A percentile compares a stretch with the other conserved stretches of the same genome.
Conservation (phyloP, 2,888 invertebrate genomes). For the Lepeophtheirus nordmannii region DNA sequence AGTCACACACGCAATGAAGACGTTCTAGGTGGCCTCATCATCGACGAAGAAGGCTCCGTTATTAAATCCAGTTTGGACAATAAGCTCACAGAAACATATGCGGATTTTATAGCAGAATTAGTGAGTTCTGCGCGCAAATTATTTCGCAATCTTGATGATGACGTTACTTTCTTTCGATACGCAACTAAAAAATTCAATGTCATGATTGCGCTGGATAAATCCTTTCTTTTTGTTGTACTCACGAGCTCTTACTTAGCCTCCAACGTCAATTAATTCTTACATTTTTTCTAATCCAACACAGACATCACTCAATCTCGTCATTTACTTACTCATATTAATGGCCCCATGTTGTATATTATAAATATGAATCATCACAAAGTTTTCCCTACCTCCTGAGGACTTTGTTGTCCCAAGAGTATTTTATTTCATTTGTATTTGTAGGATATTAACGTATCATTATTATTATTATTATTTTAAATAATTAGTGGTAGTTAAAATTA, state of each 20-base stretch:
- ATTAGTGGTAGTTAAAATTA: no score
- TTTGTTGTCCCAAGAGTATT: no score
- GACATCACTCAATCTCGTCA: no score
- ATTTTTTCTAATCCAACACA: no score
- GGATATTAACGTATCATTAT: no score
- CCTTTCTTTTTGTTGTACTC: conserved; percentile 12
- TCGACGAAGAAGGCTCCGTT: neutral
- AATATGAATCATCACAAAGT: no score
- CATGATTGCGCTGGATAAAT: conserved; percentile 16
- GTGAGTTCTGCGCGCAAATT: conserved; percentile 11
- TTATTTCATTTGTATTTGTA: no score
- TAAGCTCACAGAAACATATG: conserved; percentile 7
- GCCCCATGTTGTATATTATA: no score
- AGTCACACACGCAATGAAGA: neutral
- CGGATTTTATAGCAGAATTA: neutral
- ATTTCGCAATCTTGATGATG: conserved; percentile 10
- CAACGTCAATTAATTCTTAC: neutral
- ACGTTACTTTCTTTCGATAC: conserved; percentile 14
- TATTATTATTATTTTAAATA: no score
- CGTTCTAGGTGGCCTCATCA: conserved; percentile 11
- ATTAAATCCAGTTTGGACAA: conserved; percentile 4
- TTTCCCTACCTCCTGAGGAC: no score
- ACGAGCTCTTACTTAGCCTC: neutral
- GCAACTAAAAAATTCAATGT: conserved; percentile 16
- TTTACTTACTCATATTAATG: no score